Evolutionary conservation across 2,888 invertebrate species (phyloP), one percentile per base, ranked within the genome.

Genomic region (Subacronicta megacephala): DNA sequence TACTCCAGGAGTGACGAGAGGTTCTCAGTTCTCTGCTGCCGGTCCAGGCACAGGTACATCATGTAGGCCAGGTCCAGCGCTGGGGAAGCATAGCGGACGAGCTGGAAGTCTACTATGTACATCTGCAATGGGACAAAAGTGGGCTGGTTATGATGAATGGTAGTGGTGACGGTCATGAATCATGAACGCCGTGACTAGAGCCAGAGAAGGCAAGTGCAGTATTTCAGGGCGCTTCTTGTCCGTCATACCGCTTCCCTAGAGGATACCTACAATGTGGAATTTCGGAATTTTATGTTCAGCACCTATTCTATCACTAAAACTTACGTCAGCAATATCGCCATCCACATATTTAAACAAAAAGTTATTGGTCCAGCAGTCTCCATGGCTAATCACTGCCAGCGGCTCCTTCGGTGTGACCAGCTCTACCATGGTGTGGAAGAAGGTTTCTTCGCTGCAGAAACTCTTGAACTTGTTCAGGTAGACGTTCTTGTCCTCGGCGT

Each of bases 281-380:
- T n/a, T n/a, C n/a, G n/a, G n/a, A n/a, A n/a, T n/a, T n/a, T n/a
- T n/a, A n/a, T n/a, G n/a, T n/a, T n/a, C n/a, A n/a, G n/a, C n/a
- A n/a, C n/a, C n/a, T n/a, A n/a, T n/a, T n/a, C n/a, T n/a, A n/a
- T n/a, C n/a, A n/a, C n/a, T n/a, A n/a, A 5, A 16, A 79, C 72
- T 73, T 67, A 95, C 95, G 85, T 95, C 95, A 50, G 93, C 88
- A 46, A 95, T 95, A 52, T 94, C 91, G 0, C 93, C 94, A 52
- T 90, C 88, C 5, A 92, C 88, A 66, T 96, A 95, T 66, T 95
- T 93, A 78, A 96, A 96, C 17, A 96, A 83, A 75, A 97, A 95
- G 82, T 97, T 97, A 76, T 97, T 97, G 0, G 96, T 96, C 96
- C 96, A 97, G 78, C 96, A 96, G 72, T 97, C 97, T 0, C 97